Evolutionary conservation across 2,797 vertebrate genomes (phyloP), one percentile per base, ranked within the genome.

Genomic region (Enteromius anoplus): DNA sequence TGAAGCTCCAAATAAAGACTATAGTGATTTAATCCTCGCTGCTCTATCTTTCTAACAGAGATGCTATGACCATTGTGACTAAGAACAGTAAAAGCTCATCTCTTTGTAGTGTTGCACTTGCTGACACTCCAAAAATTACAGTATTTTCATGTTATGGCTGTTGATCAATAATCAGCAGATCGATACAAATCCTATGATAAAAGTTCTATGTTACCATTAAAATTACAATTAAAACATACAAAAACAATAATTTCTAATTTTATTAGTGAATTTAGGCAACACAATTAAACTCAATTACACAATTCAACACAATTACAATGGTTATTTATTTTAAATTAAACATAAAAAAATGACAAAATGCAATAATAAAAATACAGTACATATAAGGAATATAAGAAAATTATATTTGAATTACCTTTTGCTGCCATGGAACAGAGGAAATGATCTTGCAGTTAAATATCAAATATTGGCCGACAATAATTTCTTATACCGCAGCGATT

Each of bases 1-100:
- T 83, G 55, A 69, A 75, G 21, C 17, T 81, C 58, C 80, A 79
- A 78, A 40, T 85, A 66, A 86, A 87, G 62, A 78, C 69, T 85
- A 64, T 62, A 32, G 12, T 45, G 8, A 70, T 58, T 49, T 77
- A 85, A 83, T 79, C 34, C 23, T 47, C 34, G 26, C 14, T 40
- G 83, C 62, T 87, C 77, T 71, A 78, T 80, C 51, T 81, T 73
- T 37, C 32, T 78, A 70, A 60, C 34, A 65, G 47, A n/a, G 32
- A 79, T 73, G n/a, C 11, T 23, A 37, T 42, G 21, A 69, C 60
- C 55, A 75, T 68, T 69, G 14, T 66, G 53, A 26, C 62, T 84
- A 65, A 85, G 37, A 69, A 70, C n/a, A 75, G 75, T 70, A 75
- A n/a, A 47, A 64, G 34, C 23, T 23, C 58, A 47, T 75, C 19